phyloP scores from a whole-genome alignment of 2,797 vertebrate genomes.

The Tenualosa thibaudeaui region DNA sequence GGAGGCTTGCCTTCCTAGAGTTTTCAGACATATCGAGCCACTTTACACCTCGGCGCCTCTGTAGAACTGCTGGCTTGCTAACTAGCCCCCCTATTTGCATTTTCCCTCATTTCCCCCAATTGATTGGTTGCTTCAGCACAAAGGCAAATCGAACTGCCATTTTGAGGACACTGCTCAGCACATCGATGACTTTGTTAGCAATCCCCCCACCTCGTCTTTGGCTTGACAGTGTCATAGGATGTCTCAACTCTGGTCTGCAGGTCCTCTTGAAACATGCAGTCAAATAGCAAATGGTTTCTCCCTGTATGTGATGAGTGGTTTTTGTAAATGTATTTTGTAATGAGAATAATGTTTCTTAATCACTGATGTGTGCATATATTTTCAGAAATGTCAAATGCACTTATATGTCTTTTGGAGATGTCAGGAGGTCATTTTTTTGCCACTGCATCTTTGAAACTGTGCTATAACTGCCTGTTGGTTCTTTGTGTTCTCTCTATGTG shows the following conservation, averaged over 20 bases:
- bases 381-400: neutral
- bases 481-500: slow-evolving; percentile 37
- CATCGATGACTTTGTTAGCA: slow-evolving; percentile 44
- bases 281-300: neutral
- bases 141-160: slow-evolving; percentile 63
- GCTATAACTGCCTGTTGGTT: neutral
- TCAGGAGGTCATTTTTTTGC: neutral
- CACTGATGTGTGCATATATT: neutral
- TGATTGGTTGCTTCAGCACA: slow-evolving; percentile 70
- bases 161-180: slow-evolving; percentile 56
- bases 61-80: slow-evolving; percentile 65
- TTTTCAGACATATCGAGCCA: slow-evolving; percentile 61
- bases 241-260: slow-evolving; percentile 45
- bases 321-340: neutral
- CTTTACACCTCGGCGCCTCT: slow-evolving; percentile 52
- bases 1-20: slow-evolving; percentile 46
- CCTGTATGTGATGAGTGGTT: neutral
- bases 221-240: slow-evolving; percentile 51
- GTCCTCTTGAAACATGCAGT: neutral
- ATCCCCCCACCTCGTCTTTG: slow-evolving; percentile 25
- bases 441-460: neutral
- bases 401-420: neutral
- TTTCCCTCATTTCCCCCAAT: slow-evolving; percentile 68
- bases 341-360: neutral
- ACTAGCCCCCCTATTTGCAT: slow-evolving; percentile 72